Evolutionary conservation across 2,113 vertebrate genomes (phyloP).

Genomic region (Siniperca chuatsi): DNA sequence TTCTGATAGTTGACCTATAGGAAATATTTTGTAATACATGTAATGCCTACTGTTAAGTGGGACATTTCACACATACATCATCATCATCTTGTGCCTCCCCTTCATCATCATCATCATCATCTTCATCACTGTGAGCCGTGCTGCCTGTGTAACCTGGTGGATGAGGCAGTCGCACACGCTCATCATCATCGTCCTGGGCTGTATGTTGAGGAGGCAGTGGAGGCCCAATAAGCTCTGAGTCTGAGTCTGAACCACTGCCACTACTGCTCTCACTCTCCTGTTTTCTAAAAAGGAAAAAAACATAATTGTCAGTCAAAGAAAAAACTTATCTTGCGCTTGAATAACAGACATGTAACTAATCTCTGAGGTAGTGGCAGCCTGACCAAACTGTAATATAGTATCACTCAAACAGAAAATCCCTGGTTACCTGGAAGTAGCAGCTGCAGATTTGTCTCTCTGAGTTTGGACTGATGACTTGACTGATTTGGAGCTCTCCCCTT

Average conservation of each 20-base stretch:
- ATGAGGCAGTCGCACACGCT: slow-evolving; percentile 85
- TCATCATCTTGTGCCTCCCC: slow-evolving; percentile 77
- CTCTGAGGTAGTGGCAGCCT: background rate
- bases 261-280: slow-evolving; percentile 65
- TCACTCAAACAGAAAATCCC: background rate
- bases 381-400: background rate
- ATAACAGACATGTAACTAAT: background rate
- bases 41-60: background rate
- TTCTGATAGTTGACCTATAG: background rate
- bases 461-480: slow-evolving; percentile 29
- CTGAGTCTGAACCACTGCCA: slow-evolving; percentile 70
- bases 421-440: slow-evolving; percentile 65
- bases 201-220: slow-evolving; percentile 76
- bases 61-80: slow-evolving; percentile 85
- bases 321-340: background rate
- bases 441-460: slow-evolving; percentile 51
- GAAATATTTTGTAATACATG: background rate
- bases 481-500: slow-evolving; percentile 66
- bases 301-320: background rate
- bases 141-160: slow-evolving; percentile 85
- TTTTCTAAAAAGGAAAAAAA: slow-evolving; percentile 58
- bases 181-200: slow-evolving; percentile 71
- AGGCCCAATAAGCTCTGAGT: slow-evolving; percentile 83
- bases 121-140: slow-evolving; percentile 77
- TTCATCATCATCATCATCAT: slow-evolving; percentile 80